Base-by-base conservation (phyloP, 2,888 invertebrate species). In the Physocephala rufipes region DNA sequence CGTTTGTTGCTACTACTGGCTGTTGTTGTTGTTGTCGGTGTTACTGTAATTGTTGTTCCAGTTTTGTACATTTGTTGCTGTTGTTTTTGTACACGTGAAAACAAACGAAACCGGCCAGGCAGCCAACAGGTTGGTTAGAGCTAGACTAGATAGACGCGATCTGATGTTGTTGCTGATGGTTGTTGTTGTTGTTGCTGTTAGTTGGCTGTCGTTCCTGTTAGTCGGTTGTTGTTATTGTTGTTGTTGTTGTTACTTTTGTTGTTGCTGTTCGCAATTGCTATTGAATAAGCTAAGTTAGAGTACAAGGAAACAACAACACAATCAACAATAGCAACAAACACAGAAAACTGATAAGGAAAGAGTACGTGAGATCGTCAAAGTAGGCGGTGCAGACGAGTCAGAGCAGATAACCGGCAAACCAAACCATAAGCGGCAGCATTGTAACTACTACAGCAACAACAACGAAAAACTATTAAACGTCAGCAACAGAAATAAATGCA, bases 311-410 rank as follows among this genome's bases (percentile, higher is more conserved):
- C n/a, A 49, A 49, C 36, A 49, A 49, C 16, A 49, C 4, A 5
- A 49, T 7, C 16, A 49, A 49, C 2, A 49, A 49, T 5, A 49
- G n/a, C 49, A 49, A 19, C 49, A 55, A 55, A 55, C 19, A 9
- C 21, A 24, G 53, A 55, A 55, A 53, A 66, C 47, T 45, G 59
- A 26, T 47, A 47, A 67, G 67, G 67, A 67, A n/a, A n/a, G n/a
- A n/a, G n/a, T n/a, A n/a, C n/a, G n/a, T n/a, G n/a, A n/a, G n/a
- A n/a, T n/a, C n/a, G n/a, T n/a, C n/a, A n/a, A n/a, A n/a, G 26
- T n/a, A 61, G 19, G 30, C 30, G 61, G 19, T 28, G 61, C 2
- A 9, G 61, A 61, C 26, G 61, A n/a, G n/a, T n/a, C n/a, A n/a
- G n/a, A n/a, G n/a, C n/a, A n/a, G n/a, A n/a, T n/a, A n/a, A n/a